Conservation (phyloP, 2,113 vertebrate species). For the Atlantisia rogersi region DNA sequence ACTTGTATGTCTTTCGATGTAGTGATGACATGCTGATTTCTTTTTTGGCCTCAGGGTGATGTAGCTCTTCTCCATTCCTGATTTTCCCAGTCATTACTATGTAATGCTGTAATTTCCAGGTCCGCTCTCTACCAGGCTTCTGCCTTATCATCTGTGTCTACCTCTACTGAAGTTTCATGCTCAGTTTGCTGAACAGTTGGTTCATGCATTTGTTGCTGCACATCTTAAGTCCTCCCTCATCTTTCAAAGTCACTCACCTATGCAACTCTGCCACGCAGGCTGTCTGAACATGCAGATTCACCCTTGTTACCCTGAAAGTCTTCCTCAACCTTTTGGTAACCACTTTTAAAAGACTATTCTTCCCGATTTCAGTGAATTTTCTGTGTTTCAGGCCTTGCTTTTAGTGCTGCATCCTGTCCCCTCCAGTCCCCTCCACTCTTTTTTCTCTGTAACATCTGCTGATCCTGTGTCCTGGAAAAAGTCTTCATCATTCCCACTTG, state of each 20-base stretch:
- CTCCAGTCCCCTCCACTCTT: not conserved
- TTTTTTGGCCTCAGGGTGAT: not conserved
- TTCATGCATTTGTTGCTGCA: fast-evolving
- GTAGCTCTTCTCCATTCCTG: not conserved
- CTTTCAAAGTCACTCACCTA: not conserved
- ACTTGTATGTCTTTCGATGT: not conserved
- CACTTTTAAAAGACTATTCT: not conserved
- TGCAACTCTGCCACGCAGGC: not conserved
- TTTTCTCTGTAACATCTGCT: not conserved
- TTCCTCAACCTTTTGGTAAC: not conserved
- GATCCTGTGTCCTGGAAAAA: not conserved
- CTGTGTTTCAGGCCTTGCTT: not conserved
- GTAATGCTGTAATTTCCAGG: not conserved
- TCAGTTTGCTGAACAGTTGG: not conserved
- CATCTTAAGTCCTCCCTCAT: not conserved
- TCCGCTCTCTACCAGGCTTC: not conserved
- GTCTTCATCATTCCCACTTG: not conserved
- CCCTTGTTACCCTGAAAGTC: not conserved
- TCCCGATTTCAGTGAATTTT: not conserved
- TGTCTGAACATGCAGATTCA: not conserved
- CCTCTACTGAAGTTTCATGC: not conserved
- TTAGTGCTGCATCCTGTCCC: not conserved
- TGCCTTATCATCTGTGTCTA: not conserved
- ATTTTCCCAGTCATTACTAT: not conserved
- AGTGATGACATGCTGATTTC: not conserved